These are phyloP conservation scores for Eidolon dupreanum DNA, from an alignment of 2,797 vertebrate genomes.

Conservation along the genomic window DNA sequence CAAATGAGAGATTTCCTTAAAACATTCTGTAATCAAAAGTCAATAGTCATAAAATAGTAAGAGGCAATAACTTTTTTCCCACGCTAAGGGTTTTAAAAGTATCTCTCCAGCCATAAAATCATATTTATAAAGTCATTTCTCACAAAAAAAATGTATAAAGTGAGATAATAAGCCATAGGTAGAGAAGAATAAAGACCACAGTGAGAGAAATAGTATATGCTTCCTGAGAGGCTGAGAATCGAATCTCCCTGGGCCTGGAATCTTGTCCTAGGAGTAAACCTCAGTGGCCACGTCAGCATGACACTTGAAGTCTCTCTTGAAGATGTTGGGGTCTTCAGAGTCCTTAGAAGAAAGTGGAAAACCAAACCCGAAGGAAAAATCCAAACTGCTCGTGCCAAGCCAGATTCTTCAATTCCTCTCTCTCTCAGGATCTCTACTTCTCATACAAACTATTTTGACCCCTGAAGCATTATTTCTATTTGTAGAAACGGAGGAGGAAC, in stretches of 20 bases:
- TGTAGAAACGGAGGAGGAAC: not conserved
- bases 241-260: not conserved
- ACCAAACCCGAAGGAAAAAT: not conserved
- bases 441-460: not conserved
- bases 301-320: not conserved
- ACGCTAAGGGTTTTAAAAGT: not conserved
- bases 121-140: slow-evolving; percentile 42
- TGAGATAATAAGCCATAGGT: not conserved
- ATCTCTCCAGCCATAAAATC: not conserved
- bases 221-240: not conserved
- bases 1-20: slow-evolving; percentile 33
- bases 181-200: not conserved
- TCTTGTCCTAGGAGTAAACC: not conserved
- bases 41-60: slow-evolving; percentile 62
- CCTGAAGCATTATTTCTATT: not conserved
- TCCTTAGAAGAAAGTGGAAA: not conserved
- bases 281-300: not conserved
- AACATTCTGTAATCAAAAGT: slow-evolving; percentile 64
- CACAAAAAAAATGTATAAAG: not conserved
- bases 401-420: not conserved
- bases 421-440: not conserved
- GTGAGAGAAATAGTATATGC: not conserved
- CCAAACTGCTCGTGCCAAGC: too few species aligned
- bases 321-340: not conserved
- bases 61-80: slow-evolving; percentile 32